Evolutionary conservation across 2,797 vertebrate genomes (phyloP).

Genomic region (Cyclura pinguis): DNA sequence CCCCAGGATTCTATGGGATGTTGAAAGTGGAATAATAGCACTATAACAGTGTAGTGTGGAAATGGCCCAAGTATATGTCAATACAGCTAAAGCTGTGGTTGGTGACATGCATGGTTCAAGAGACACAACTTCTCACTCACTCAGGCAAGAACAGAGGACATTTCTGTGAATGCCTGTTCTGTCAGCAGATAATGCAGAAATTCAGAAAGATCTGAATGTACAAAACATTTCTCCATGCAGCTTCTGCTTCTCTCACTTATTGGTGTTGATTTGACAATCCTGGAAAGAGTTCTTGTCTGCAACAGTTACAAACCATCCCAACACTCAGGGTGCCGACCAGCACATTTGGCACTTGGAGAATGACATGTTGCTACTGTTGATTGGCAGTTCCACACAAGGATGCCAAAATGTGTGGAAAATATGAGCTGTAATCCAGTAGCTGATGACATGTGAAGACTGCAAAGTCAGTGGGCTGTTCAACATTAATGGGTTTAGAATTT

Average conservation of each 20-base stretch:
- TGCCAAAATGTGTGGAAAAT: conserved; percentile 63
- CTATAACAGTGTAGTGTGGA: too few species aligned
- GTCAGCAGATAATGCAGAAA: conserved; percentile 30
- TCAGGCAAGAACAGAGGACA: neutral
- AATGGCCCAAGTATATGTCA: neutral
- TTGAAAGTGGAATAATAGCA: too few species aligned
- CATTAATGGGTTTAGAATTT: conserved; percentile 39
- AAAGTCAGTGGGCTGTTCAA: conserved; percentile 52
- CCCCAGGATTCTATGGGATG: too few species aligned
- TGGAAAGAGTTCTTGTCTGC: conserved; percentile 63
- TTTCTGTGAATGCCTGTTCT: neutral
- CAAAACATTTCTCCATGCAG: conserved; percentile 35
- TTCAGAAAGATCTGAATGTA: neutral
- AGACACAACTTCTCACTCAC: neutral
- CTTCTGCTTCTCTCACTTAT: conserved; percentile 40
- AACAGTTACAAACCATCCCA: conserved; percentile 59
- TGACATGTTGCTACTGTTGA: conserved; percentile 55
- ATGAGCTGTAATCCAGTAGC: conserved; percentile 51
- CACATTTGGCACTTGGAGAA: conserved; percentile 65
- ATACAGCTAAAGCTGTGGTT: neutral
- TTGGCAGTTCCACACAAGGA: conserved; percentile 40
- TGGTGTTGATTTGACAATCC: conserved; percentile 49
- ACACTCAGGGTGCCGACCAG: conserved; percentile 63
- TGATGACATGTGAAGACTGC: conserved; percentile 57
- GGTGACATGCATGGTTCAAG: too few species aligned